These are phyloP conservation scores for Callosobruchus maculatus DNA, from an alignment of 2,888 invertebrate genomes.

Conservation along the genomic window DNA sequence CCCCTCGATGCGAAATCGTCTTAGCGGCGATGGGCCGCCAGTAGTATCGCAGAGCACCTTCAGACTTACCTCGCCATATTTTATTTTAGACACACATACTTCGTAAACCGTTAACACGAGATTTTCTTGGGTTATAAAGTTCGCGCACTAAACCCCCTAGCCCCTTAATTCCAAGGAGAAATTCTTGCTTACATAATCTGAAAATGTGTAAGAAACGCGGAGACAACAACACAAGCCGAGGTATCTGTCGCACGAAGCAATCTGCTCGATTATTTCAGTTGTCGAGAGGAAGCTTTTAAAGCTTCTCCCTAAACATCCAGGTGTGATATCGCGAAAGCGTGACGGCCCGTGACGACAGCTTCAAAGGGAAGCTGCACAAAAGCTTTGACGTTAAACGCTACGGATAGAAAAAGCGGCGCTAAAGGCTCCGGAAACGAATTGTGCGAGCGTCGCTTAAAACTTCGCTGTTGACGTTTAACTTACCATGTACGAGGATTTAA, in stretches of 20 bases:
- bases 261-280: not conserved
- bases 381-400: not conserved
- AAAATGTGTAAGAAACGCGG: too few species aligned
- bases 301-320: not conserved
- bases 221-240: not conserved
- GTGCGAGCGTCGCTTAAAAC: not conserved
- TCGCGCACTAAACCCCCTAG: too few species aligned
- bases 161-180: too few species aligned
- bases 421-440: not conserved
- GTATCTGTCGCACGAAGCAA: not conserved
- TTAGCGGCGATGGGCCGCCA: too few species aligned
- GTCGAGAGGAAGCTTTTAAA: not conserved
- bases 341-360: not conserved
- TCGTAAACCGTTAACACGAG: too few species aligned
- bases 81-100: too few species aligned
- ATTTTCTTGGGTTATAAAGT: too few species aligned
- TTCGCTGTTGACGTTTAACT: not conserved
- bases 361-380: not conserved
- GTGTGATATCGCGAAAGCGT: not conserved
- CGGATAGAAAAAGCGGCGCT: not conserved
- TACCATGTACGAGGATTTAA: too few species aligned
- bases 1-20: too few species aligned
- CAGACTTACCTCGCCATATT: too few species aligned
- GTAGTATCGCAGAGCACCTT: too few species aligned
- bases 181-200: too few species aligned